Conservation (phyloP, 2,113 vertebrate genomes). For the Ancistrus triradiatus region DNA sequence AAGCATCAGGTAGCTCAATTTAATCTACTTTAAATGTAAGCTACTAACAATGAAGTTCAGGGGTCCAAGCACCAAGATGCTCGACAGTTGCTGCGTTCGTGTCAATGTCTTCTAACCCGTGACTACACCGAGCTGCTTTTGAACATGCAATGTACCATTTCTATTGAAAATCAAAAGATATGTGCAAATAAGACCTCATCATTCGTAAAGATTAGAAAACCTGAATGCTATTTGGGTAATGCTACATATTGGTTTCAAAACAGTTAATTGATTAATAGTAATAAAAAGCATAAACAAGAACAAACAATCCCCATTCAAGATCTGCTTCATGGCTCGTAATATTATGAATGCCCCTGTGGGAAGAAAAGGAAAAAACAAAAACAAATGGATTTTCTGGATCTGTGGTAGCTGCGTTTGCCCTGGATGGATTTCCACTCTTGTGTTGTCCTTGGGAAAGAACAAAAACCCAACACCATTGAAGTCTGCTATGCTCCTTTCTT, state of each 20-base stretch:
- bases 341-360: constrained; percentile 68
- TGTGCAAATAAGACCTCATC: constrained; percentile 74
- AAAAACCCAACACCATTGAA: constrained; percentile 52
- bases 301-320: constrained; percentile 45
- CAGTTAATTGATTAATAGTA: constrained; percentile 55
- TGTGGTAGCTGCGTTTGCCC: constrained; percentile 49
- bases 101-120: constrained; percentile 53
- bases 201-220: constrained; percentile 71
- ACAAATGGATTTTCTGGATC: constrained; percentile 44
- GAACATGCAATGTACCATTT: constrained; percentile 55
- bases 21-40: too few species aligned
- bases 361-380: constrained; percentile 43
- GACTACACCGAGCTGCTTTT: constrained; percentile 61
- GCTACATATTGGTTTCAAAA: constrained; percentile 84
- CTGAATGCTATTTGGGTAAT: constrained; percentile 85
- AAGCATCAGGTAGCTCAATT: too few species aligned
- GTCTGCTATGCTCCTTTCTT: constrained; percentile 63
- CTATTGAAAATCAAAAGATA: constrained; percentile 62
- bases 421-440: constrained; percentile 63
- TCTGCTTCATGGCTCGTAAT: constrained; percentile 62
- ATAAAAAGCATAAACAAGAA: constrained; percentile 62
- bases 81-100: constrained; percentile 48
- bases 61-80: too few species aligned
- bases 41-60: too few species aligned
- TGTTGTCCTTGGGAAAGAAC: constrained; percentile 53